Conservation (phyloP, 2,888 invertebrate genomes). For the Rhynchonema sp. region DNA sequence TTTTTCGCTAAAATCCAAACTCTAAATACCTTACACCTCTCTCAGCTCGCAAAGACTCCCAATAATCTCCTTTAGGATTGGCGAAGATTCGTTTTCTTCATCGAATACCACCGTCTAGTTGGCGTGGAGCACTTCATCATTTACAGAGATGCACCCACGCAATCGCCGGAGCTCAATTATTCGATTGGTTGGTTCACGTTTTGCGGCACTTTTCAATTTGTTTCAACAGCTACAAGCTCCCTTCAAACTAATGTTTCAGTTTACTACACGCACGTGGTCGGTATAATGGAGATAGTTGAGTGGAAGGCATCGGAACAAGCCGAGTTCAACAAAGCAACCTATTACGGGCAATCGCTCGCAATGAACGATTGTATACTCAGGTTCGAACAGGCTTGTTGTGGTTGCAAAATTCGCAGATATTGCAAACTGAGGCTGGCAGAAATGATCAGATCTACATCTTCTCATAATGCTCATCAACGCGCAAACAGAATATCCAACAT, state of each 20-base stretch:
- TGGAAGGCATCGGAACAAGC: background rate
- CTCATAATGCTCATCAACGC: too few relatives aligned
- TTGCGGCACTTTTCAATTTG: too few relatives aligned
- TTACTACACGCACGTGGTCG: background rate
- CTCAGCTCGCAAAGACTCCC: too few relatives aligned
- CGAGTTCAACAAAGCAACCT: background rate
- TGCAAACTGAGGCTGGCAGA: too few relatives aligned
- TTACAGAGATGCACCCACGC: background rate
- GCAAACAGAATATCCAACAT: too few relatives aligned
- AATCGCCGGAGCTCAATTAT: too few relatives aligned
- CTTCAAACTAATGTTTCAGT: background rate
- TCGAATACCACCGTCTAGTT: background rate
- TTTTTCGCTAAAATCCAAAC: too few relatives aligned
- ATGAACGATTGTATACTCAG: background rate
- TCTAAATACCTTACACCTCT: too few relatives aligned
- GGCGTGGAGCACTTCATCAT: background rate
- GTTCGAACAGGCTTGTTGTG: background rate
- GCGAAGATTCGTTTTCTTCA: background rate
- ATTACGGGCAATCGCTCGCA: background rate
- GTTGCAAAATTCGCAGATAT: too few relatives aligned
- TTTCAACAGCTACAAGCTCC: too few relatives aligned
- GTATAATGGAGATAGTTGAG: background rate
- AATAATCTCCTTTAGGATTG: background rate
- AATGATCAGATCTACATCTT: too few relatives aligned
- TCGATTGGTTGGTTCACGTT: too few relatives aligned